Percentiles rank a stretch among this genome's conserved stretches.
phyloP scores from a whole-genome alignment of 1,140 invertebrate genomes.

The Semibalanus balanoides region DNA sequence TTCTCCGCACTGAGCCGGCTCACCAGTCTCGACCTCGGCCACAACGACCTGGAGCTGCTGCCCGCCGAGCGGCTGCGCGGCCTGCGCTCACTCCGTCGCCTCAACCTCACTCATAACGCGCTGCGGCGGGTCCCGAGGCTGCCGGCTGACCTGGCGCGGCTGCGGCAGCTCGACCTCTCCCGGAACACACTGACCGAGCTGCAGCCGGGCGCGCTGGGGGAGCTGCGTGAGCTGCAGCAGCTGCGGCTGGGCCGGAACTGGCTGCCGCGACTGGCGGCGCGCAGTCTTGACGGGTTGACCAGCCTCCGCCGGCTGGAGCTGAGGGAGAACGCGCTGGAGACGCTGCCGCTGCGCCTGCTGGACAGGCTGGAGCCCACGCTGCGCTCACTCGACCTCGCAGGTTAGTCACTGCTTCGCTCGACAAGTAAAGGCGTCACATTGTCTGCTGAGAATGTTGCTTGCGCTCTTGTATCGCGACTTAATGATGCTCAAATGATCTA shows the following conservation, averaged over 20 bases:
- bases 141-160: conserved; percentile 52
- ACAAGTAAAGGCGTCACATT: too few species aligned
- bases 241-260: not conserved
- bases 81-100: conserved; percentile 46
- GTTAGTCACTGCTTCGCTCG: too few species aligned
- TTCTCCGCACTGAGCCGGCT: conserved; percentile 60
- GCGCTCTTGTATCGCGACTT: too few species aligned
- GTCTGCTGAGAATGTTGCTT: too few species aligned
- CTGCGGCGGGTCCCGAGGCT: conserved; percentile 70
- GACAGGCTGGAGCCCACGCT: not conserved
- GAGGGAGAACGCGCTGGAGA: not conserved
- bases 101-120: conserved; percentile 70
- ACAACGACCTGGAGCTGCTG: conserved; percentile 66
- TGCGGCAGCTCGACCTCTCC: conserved; percentile 59
- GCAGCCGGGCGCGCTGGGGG: not conserved
- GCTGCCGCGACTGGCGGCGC: not conserved
- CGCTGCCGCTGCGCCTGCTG: not conserved
- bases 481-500: too few species aligned
- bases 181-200: conserved; percentile 38
- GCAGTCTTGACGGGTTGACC: not conserved
- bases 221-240: not conserved
- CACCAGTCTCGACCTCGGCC: conserved; percentile 64
- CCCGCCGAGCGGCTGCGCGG: conserved; percentile 71
- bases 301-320: not conserved
- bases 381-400: not conserved